phyloP scores from a whole-genome alignment of 2,888 invertebrate genomes.

The Oxyscelio sp. region DNA sequence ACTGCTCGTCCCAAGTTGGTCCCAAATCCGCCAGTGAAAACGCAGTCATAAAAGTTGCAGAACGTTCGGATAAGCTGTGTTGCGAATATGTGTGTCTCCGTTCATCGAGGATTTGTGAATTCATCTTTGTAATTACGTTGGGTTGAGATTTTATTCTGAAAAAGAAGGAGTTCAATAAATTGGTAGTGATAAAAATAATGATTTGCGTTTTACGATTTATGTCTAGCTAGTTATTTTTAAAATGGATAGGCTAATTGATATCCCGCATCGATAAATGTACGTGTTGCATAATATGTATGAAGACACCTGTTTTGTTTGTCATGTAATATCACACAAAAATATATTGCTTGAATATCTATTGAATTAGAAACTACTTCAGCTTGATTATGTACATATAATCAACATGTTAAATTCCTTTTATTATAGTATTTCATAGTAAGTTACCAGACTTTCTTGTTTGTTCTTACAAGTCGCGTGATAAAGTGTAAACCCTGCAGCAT shows the following conservation, averaged over 20 bases:
- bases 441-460: conserved; percentile 67
- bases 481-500: conserved; percentile 66
- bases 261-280: too few relatives aligned
- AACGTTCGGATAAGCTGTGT: not conserved
- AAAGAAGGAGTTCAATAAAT: too few relatives aligned
- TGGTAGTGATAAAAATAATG: too few relatives aligned
- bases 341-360: conserved; percentile 15
- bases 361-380: conserved; percentile 16
- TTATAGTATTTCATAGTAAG: conserved; percentile 52
- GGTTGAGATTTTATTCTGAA: too few relatives aligned
- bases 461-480: conserved; percentile 65
- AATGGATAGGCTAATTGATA: too few relatives aligned
- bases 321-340: not conserved
- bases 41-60: conserved; percentile 82
- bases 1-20: conserved; percentile 79
- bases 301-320: not conserved
- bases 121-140: too few relatives aligned
- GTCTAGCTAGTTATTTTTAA: too few relatives aligned
- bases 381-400: conserved; percentile 49
- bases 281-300: not conserved
- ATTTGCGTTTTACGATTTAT: too few relatives aligned
- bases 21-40: conserved; percentile 49
- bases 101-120: too few relatives aligned
- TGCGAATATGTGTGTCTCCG: too few relatives aligned
- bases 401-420: conserved; percentile 53